phyloP scores from a whole-genome alignment of 2,797 vertebrate species.

The Xiphorhynchus erythropygius region DNA sequence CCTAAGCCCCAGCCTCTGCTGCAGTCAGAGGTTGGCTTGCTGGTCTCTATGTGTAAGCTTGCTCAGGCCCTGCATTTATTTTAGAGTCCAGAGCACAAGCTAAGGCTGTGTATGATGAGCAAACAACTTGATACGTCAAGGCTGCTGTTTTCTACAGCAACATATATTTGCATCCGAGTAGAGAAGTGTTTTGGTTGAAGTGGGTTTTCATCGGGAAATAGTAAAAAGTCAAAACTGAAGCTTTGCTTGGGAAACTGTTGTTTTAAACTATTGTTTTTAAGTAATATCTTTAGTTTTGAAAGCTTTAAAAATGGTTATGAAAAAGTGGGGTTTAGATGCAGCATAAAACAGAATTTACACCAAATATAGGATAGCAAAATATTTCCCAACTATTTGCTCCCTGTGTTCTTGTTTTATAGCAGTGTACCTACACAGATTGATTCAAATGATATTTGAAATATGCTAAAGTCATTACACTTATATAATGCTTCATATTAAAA shows the following conservation, averaged over 20 bases:
- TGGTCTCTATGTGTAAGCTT: not conserved
- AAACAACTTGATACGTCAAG: not conserved
- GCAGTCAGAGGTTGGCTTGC: not conserved
- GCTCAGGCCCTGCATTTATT: conserved; percentile 3
- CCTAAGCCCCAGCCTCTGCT: not conserved
- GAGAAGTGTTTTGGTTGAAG: not conserved
- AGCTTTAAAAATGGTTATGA: not conserved
- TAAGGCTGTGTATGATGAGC: not conserved
- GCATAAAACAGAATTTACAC: not conserved
- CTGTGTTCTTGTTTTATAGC: not conserved
- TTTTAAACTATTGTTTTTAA: not conserved
- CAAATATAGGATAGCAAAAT: not conserved
- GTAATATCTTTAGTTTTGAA: not conserved
- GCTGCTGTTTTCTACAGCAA: not conserved
- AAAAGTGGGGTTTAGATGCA: not conserved
- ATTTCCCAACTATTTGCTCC: not conserved
- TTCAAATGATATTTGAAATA: conserved; percentile 18
- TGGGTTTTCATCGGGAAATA: not conserved
- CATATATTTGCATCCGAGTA: not conserved
- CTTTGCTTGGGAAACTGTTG: not conserved
- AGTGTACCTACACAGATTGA: not conserved
- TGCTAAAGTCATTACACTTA: conserved; percentile 22
- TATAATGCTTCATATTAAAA: not conserved
- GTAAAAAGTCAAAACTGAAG: not conserved
- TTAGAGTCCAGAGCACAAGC: conserved; percentile 7